Evolutionary conservation across 1,140 invertebrate genomes (phyloP).

Genomic region (Microplitis mediator): DNA sequence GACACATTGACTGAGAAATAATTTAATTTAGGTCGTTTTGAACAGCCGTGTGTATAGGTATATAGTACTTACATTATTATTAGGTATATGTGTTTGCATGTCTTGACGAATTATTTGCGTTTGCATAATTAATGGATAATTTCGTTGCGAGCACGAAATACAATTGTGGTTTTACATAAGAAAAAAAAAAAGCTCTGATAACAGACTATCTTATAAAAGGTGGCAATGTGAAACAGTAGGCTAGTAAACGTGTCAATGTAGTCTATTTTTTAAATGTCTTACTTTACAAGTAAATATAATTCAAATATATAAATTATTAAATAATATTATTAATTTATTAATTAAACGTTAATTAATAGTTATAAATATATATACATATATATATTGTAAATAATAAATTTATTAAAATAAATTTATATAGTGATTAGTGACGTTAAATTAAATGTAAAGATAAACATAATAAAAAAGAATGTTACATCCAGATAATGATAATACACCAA

Average conservation of each 20-base stretch:
- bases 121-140: background rate
- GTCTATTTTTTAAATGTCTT: background rate
- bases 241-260: background rate
- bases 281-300: background rate
- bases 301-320: no score
- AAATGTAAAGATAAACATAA: background rate
- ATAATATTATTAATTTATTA: no score
- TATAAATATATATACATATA: background rate
- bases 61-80: background rate
- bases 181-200: background rate
- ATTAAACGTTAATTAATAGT: no score
- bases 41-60: background rate
- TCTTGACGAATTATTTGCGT: conserved; percentile 3
- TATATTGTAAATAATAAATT: background rate
- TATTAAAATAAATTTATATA: background rate
- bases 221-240: background rate
- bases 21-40: background rate
- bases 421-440: background rate
- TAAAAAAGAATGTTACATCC: conserved; percentile 44
- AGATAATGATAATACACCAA: conserved; percentile 36
- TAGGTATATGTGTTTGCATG: background rate
- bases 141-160: background rate
- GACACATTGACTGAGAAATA: background rate
- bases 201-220: background rate
- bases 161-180: conserved; percentile 2